Conservation (phyloP, 1,140 invertebrate genomes). For the Anoplolepis gracilipes region DNA sequence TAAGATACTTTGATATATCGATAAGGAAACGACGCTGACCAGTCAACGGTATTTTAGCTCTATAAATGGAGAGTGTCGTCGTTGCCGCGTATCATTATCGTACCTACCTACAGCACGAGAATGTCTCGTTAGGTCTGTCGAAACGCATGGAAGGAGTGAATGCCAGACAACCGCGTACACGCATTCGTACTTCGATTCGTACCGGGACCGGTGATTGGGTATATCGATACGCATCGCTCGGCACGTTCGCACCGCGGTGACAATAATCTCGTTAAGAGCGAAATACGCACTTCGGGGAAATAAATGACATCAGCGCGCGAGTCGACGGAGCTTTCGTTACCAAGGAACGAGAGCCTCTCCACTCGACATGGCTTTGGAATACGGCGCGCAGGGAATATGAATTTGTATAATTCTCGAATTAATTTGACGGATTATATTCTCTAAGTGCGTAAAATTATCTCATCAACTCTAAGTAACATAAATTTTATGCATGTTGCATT, state of each 20-base stretch:
- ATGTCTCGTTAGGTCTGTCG: conserved; percentile 62
- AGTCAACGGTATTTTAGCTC: conserved; percentile 54
- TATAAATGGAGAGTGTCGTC: conserved; percentile 20
- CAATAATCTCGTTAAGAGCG: conserved; percentile 76
- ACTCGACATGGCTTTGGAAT: neutral
- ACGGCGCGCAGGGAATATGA: conserved; percentile 12
- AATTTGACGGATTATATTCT: neutral
- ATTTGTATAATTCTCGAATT: conserved; percentile 25
- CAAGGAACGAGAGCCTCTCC: conserved; percentile 53
- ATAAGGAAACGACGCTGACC: conserved; percentile 26
- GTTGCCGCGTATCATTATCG: conserved; percentile 51
- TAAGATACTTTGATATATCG: conserved; percentile 31
- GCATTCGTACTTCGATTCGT: conserved; percentile 54
- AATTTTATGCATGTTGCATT: neutral
- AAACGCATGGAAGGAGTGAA: conserved; percentile 35
- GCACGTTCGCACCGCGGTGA: conserved; percentile 64
- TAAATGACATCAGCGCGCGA: conserved; percentile 67
- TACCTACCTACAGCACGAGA: conserved; percentile 49
- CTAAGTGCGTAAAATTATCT: neutral
- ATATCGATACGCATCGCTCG: conserved; percentile 68
- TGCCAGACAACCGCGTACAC: conserved; percentile 46
- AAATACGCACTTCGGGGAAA: conserved; percentile 66
- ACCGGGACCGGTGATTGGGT: conserved; percentile 65
- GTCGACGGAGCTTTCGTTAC: conserved; percentile 63
- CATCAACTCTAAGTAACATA: neutral